Conservation (phyloP, 2,888 invertebrate genomes). For the Erebia ligea region DNA sequence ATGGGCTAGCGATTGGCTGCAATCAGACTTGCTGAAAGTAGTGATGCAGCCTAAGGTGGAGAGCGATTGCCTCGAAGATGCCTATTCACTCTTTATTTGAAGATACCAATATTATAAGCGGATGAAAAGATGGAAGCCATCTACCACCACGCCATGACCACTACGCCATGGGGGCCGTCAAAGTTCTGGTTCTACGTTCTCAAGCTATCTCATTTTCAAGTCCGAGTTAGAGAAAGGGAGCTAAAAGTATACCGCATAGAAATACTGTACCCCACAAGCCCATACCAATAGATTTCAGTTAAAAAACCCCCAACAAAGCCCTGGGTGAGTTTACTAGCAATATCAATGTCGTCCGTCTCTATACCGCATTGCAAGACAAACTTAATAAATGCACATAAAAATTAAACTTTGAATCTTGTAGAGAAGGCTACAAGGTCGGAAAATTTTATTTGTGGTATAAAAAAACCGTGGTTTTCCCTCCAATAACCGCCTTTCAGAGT, state of each 20-base stretch:
- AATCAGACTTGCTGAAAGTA: no score
- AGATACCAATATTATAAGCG: no score
- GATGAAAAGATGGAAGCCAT: no score
- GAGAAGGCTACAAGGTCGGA: not conserved
- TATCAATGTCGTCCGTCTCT: constrained; percentile 38
- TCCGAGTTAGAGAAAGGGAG: not conserved
- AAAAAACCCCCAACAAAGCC: constrained; percentile 27
- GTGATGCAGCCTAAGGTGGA: no score
- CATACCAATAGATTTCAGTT: constrained; percentile 21
- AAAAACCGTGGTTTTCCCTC: constrained; percentile 11
- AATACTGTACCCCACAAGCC: constrained; percentile 10
- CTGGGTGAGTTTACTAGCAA: constrained; percentile 33
- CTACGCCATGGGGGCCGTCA: no score
- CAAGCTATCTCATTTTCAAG: no score
- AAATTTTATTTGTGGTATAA: not conserved
- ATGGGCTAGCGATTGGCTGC: no score
- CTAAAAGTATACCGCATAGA: not conserved
- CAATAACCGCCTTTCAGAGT: constrained; percentile 34
- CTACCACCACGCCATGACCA: no score
- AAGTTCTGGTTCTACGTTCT: no score
- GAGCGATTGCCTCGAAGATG: no score
- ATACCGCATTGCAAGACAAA: constrained; percentile 31
- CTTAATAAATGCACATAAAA: not conserved
- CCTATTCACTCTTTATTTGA: no score
- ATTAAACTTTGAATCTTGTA: constrained; percentile 12